Evolutionary conservation across 2,113 vertebrate species (phyloP).

Genomic region (Irena cyanogastra): DNA sequence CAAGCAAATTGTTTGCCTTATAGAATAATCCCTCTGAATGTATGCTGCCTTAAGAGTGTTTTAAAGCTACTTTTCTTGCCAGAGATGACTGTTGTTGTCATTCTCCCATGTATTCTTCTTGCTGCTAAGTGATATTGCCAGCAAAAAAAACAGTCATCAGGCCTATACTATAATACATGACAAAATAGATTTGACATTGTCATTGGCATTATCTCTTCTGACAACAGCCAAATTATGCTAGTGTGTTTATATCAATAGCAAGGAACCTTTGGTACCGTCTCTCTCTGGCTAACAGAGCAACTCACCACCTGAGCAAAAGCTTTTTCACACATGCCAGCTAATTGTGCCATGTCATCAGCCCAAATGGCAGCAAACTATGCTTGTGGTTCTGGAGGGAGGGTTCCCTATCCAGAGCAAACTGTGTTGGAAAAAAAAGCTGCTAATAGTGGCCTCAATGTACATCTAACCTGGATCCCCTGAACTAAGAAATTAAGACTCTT

Average conservation of each 20-base stretch:
- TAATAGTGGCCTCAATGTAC: background rate
- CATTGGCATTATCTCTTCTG: background rate
- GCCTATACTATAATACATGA: background rate
- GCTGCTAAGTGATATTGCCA: background rate
- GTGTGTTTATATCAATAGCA: background rate
- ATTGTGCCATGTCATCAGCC: background rate
- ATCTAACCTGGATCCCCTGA: background rate
- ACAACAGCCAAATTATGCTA: background rate
- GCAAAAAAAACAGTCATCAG: background rate
- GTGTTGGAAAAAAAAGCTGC: background rate
- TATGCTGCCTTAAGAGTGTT: background rate
- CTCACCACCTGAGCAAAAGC: background rate
- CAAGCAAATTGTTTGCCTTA: background rate
- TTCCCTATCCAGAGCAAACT: background rate
- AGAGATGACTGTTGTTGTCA: background rate
- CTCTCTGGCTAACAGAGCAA: background rate
- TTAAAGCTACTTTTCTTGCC: background rate
- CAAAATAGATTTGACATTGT: background rate
- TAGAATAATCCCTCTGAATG: conserved; percentile 1
- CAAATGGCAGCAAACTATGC: background rate
- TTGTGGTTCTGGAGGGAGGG: background rate
- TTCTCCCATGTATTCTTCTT: background rate
- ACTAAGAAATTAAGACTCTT: background rate
- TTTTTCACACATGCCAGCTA: accelerated
- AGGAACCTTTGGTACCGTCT: background rate